Conservation (phyloP, 2,888 invertebrate species). For the Diadromus collaris region DNA sequence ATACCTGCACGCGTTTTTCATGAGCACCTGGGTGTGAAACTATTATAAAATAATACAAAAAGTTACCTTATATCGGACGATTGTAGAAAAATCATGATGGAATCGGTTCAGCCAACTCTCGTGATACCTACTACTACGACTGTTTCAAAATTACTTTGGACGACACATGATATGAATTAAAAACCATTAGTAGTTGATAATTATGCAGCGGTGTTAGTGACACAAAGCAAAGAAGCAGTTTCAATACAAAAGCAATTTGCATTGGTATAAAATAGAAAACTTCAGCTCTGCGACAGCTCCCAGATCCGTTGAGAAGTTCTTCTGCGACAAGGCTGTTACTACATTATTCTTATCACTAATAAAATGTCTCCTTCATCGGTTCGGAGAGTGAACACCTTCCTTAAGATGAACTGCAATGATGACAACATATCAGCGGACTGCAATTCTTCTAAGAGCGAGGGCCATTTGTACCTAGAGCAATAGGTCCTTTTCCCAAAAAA, state of each 20-base stretch:
- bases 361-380: constrained; percentile 1
- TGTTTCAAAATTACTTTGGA: constrained; percentile 4
- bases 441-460: neutral
- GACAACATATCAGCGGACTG: neutral
- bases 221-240: constrained; percentile 6
- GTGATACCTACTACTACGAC: neutral
- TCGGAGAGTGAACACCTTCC: neutral
- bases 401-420: neutral
- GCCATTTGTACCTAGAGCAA: constrained; percentile 8
- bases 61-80: constrained; percentile 4
- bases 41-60: constrained; percentile 10
- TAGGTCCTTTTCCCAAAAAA: constrained; percentile 8
- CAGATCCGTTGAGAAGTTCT: constrained; percentile 7
- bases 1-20: neutral
- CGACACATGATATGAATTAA: constrained; percentile 3
- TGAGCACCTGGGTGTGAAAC: neutral
- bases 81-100: neutral
- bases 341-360: constrained; percentile 3
- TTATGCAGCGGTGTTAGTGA: neutral
- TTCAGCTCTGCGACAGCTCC: neutral
- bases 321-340: constrained; percentile 16
- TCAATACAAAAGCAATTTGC: neutral
- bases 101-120: constrained; percentile 13
- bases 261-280: constrained; percentile 2
- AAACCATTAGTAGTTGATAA: constrained; percentile 16